Evolutionary conservation across 2,113 vertebrate genomes (phyloP), one percentile per base, ranked within the genome.

Genomic region (Castor canadensis): DNA sequence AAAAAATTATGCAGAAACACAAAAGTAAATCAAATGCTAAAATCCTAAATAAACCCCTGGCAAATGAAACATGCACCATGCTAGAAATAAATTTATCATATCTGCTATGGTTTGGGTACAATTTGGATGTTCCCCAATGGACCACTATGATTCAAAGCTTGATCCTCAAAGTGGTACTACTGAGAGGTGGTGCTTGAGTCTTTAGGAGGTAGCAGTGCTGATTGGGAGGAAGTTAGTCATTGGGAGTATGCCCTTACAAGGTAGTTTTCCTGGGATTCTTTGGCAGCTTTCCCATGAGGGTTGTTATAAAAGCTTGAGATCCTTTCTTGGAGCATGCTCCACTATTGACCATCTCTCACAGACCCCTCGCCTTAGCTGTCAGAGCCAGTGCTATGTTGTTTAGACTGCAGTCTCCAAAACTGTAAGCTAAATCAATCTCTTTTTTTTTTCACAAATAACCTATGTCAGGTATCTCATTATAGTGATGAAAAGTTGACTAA

Each of bases 291-390:
- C 35, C 16, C 49, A 54, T n/a, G 5, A n/a, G 20, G 35, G 35
- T 28, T 30, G 12, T 24, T 58, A 30, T 52, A 26, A 45, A 43
- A 10, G 40, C 30, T 28, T 45, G 54, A 60, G 32, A 5, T 7
- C 9, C 35, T 76, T 32, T 13, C 9, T 49, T 9, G 43, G 8
- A 5, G 20, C 16, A n/a, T 6, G 1, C 3, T 40, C n/a, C 24
- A 28, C 54, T 24, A 26, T 38, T 20, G 12, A 20, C 30, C 32
- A n/a, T 75, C 30, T 47, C 35, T 43, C 40, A 47, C 11, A 1
- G 3, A 12, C 8, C 19, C 8, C 62, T 56, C 43, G 20, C 12
- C 24, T 28, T 1, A 4, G 17, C 12, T 2, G 15, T 11, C 7
- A 49, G 6, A 58, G 56, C 24, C 11, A 38, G 3, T 11, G 2